Percentiles rank a stretch among this genome's conserved stretches.
These are phyloP conservation scores for Allacma fusca DNA, from an alignment of 2,888 invertebrate genomes.

Conservation along the genomic window DNA sequence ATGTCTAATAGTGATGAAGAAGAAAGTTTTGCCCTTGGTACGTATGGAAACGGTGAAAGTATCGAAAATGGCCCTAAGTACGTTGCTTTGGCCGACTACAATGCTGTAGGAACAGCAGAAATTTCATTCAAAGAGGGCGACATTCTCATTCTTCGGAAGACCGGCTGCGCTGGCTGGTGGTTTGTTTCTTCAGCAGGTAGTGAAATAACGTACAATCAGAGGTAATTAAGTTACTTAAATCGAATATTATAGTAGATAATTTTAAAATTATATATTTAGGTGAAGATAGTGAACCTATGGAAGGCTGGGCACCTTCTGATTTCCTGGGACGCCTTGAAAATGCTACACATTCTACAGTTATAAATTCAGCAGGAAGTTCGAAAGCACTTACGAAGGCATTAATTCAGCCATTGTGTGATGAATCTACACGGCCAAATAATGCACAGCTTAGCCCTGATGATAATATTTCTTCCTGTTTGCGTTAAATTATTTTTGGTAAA, in stretches of 20 bases:
- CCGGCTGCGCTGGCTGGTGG: conserved; percentile 97
- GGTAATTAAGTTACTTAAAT: neutral
- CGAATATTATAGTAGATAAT: too few relatives aligned
- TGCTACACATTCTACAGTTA: neutral
- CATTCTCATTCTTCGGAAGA: conserved; percentile 85
- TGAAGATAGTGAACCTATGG: conserved; percentile 67
- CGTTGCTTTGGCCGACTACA: conserved; percentile 90
- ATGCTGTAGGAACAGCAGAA: conserved; percentile 88
- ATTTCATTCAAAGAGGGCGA: conserved; percentile 91
- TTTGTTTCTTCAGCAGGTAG: conserved; percentile 70
- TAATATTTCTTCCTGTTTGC: conserved; percentile 41
- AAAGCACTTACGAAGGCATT: neutral
- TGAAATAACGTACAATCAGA: neutral
- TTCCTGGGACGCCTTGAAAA: conserved; percentile 76
- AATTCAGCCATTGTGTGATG: neutral
- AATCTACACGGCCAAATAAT: neutral
- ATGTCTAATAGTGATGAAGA: conserved; percentile 91
- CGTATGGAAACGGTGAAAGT: conserved; percentile 56
- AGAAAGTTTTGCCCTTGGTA: conserved; percentile 65
- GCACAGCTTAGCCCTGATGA: conserved; percentile 44
- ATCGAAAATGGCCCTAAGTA: conserved; percentile 70
- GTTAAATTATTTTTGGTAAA: conserved; percentile 19
- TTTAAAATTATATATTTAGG: conserved; percentile 31
- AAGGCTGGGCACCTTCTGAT: conserved; percentile 87
- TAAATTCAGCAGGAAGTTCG: neutral